These are phyloP conservation scores for Drosophila subquinaria DNA, from an alignment of 2,888 invertebrate genomes.

Conservation along the genomic window DNA sequence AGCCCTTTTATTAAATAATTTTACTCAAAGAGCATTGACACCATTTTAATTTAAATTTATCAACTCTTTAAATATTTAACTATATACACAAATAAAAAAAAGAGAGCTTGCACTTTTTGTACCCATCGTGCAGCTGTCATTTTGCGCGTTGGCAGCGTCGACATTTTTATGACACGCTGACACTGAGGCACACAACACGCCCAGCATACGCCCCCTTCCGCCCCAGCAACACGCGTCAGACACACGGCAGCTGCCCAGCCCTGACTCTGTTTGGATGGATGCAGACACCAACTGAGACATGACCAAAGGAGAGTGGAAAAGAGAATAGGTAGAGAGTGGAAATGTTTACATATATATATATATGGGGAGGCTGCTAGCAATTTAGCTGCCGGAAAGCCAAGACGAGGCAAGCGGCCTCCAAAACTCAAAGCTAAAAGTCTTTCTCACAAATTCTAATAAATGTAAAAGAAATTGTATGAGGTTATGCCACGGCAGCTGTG, in stretches of 20 bases:
- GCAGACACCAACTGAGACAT: slow-evolving; percentile 37
- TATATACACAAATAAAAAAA: neutral
- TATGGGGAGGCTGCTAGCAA: slow-evolving; percentile 48
- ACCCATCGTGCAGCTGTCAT: slow-evolving; percentile 55
- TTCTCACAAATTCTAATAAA: slow-evolving; percentile 75
- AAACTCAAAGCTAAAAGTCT: slow-evolving; percentile 45
- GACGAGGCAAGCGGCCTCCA: slow-evolving; percentile 33
- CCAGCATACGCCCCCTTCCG: slow-evolving; percentile 13
- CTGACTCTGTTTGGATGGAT: slow-evolving; percentile 36
- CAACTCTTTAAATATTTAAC: neutral
- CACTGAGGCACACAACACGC: slow-evolving; percentile 60
- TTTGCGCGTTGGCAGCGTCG: slow-evolving; percentile 60
- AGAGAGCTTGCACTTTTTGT: neutral
- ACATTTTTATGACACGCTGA: slow-evolving; percentile 71
- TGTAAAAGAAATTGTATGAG: slow-evolving; percentile 78
- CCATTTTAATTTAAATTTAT: neutral
- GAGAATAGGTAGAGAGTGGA: neutral
- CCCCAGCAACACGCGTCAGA: slow-evolving; percentile 18
- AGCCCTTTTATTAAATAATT: neutral
- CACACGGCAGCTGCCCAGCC: slow-evolving; percentile 33
- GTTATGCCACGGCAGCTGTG: slow-evolving; percentile 75
- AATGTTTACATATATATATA: slow-evolving; percentile 59
- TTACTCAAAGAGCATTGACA: neutral
- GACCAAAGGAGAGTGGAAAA: neutral
- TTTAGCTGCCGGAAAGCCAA: slow-evolving; percentile 50